Conservation (phyloP, 2,888 invertebrate species). For the Yponomeuta sedellus region DNA sequence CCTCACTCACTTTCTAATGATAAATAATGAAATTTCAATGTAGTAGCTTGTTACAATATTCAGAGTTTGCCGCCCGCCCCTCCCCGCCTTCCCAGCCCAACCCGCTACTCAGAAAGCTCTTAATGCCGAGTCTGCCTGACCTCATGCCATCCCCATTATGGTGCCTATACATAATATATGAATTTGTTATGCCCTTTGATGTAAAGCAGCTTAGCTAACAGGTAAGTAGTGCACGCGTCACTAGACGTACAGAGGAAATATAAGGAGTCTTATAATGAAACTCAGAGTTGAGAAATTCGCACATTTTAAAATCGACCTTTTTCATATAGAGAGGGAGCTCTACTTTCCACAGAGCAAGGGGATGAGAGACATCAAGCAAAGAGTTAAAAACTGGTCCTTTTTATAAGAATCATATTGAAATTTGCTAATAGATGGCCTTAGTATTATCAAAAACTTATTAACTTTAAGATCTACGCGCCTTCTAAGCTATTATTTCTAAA, state of each 20-base stretch:
- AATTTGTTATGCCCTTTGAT: slow-evolving; percentile 76
- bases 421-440: no score
- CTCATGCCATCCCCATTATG: slow-evolving; percentile 74
- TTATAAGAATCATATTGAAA: no score
- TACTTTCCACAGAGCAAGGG: no score
- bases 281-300: neutral
- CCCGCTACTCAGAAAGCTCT: slow-evolving; percentile 56
- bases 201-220: slow-evolving; percentile 66
- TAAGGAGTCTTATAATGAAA: neutral
- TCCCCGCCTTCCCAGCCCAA: slow-evolving; percentile 25
- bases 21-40: no score
- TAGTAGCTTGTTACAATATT: slow-evolving; percentile 62
- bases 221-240: slow-evolving; percentile 64
- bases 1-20: no score
- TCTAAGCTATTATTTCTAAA: no score
- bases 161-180: slow-evolving; percentile 76
- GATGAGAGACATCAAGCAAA: no score
- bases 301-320: neutral
- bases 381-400: no score
- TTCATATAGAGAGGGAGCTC: no score
- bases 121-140: slow-evolving; percentile 72
- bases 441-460: no score
- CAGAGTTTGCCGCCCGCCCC: slow-evolving; percentile 53
- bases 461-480: no score
- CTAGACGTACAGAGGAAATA: neutral